Conservation (phyloP, 2,888 invertebrate genomes). For the Dyspetes luteomarginatus region DNA sequence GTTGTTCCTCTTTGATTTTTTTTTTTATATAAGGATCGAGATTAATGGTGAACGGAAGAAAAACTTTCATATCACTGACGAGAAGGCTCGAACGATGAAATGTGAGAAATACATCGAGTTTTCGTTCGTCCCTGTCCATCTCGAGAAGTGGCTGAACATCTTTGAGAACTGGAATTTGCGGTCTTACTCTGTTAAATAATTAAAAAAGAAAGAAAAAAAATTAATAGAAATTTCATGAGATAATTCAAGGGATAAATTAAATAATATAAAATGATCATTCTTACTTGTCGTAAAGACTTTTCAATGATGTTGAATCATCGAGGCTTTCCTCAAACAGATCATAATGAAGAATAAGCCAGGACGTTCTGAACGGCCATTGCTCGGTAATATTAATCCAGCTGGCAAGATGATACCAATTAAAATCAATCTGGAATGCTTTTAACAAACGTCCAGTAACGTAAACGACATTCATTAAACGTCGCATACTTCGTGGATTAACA, state of each 20-base stretch:
- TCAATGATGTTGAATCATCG: slow-evolving; percentile 94
- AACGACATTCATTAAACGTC: slow-evolving; percentile 97
- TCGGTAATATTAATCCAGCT: slow-evolving; percentile 99
- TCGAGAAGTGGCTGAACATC: slow-evolving; percentile 95
- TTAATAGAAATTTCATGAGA: not conserved
- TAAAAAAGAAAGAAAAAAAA: not conserved
- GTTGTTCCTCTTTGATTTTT: slow-evolving; percentile 95
- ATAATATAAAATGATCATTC: slow-evolving; percentile 71
- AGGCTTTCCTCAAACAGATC: slow-evolving; percentile 94
- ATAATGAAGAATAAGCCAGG: slow-evolving; percentile 98
- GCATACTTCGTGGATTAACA: slow-evolving; percentile 98
- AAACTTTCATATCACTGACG: slow-evolving; percentile 95
- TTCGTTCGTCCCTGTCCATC: slow-evolving; percentile 96
- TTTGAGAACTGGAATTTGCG: slow-evolving; percentile 91
- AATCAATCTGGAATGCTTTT: slow-evolving; percentile 99
- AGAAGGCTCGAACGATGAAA: slow-evolving; percentile 94
- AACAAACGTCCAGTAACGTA: slow-evolving; percentile 97
- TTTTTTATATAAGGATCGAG: slow-evolving; percentile 99
- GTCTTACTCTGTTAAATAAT: slow-evolving; percentile 88
- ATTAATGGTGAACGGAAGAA: slow-evolving; percentile 99
- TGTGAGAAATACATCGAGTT: slow-evolving; percentile 96
- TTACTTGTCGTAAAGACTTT: slow-evolving; percentile 97
- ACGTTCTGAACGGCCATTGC: slow-evolving; percentile 99
- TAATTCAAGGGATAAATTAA: slow-evolving; percentile 42
- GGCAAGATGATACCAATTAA: slow-evolving; percentile 99